Percentiles rank a stretch among this genome's conserved stretches.
phyloP scores from a whole-genome alignment of 2,113 vertebrate genomes.

The Epinephelus fuscoguttatus region DNA sequence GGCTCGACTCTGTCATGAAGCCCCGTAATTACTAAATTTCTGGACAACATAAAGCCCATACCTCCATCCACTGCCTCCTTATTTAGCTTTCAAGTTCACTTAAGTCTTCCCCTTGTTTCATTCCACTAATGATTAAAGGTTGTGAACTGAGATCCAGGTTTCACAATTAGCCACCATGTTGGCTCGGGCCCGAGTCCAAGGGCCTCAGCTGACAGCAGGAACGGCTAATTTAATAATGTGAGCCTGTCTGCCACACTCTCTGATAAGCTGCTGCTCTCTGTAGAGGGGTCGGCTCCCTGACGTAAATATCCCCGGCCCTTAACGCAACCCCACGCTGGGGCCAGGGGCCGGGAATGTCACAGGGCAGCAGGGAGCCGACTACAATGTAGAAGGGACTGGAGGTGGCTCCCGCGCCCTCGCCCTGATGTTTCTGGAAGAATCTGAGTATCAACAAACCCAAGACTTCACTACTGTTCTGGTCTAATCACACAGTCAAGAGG shows the following conservation, averaged over 20 bases:
- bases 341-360: constrained; percentile 34
- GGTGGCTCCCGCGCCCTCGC: not conserved
- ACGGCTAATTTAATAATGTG: constrained; percentile 71
- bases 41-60: constrained; percentile 10
- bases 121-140: constrained; percentile 53
- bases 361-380: constrained; percentile 34
- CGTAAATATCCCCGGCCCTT: constrained; percentile 56
- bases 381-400: not conserved
- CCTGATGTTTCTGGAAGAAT: constrained; percentile 34
- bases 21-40: constrained; percentile 28
- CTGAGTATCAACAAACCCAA: constrained; percentile 1
- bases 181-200: constrained; percentile 52
- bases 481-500: not conserved
- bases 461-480: not conserved
- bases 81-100: constrained; percentile 25
- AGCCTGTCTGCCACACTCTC: constrained; percentile 57
- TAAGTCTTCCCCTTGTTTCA: constrained; percentile 50
- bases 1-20: constrained; percentile 36
- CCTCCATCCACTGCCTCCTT: constrained; percentile 14
- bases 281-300: constrained; percentile 54
- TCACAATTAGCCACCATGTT: constrained; percentile 61
- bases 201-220: constrained; percentile 74
- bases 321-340: constrained; percentile 56
- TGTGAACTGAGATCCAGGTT: constrained; percentile 46
- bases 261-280: constrained; percentile 65